Evolutionary conservation across 2,113 vertebrate species (phyloP).

Genomic region (Etheostoma spectabile): DNA sequence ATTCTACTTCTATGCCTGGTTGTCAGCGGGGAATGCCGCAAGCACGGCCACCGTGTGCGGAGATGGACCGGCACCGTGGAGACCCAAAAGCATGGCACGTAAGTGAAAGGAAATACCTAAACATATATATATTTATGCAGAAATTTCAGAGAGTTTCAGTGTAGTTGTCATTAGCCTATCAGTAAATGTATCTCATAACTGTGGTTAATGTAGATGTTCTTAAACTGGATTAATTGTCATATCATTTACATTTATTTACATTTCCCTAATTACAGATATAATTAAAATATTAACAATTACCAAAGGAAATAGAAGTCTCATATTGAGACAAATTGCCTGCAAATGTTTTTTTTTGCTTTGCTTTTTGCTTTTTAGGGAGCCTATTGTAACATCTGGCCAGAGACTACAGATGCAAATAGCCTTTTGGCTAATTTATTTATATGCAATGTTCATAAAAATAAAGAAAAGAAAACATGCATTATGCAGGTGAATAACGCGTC

Average conservation of each 20-base stretch:
- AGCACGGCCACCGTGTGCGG: slow-evolving; percentile 84
- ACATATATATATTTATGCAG: too few relatives aligned
- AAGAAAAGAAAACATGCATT: not conserved
- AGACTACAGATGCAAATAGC: too few relatives aligned
- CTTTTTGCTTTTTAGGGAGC: too few relatives aligned
- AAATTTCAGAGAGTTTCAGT: not conserved
- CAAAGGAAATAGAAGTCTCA: not conserved
- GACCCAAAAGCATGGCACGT: slow-evolving; percentile 86
- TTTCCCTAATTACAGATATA: not conserved
- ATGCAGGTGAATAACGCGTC: not conserved
- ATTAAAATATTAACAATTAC: not conserved
- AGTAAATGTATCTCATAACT: too few relatives aligned
- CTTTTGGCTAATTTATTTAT: too few relatives aligned
- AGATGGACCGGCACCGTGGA: slow-evolving; percentile 88
- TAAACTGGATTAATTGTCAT: not conserved
- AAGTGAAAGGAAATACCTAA: slow-evolving; percentile 63
- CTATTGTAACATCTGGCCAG: too few relatives aligned
- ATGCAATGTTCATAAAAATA: too few relatives aligned
- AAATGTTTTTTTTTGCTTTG: not conserved
- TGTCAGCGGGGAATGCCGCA: slow-evolving; percentile 86
- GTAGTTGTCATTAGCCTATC: not conserved
- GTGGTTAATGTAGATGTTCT: not conserved
- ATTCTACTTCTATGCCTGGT: slow-evolving; percentile 87
- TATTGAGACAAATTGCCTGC: not conserved
- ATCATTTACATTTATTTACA: not conserved